Evolutionary conservation across 2,797 vertebrate species (phyloP), one percentile per base, ranked within the genome.

Genomic region (Carapus acus): DNA sequence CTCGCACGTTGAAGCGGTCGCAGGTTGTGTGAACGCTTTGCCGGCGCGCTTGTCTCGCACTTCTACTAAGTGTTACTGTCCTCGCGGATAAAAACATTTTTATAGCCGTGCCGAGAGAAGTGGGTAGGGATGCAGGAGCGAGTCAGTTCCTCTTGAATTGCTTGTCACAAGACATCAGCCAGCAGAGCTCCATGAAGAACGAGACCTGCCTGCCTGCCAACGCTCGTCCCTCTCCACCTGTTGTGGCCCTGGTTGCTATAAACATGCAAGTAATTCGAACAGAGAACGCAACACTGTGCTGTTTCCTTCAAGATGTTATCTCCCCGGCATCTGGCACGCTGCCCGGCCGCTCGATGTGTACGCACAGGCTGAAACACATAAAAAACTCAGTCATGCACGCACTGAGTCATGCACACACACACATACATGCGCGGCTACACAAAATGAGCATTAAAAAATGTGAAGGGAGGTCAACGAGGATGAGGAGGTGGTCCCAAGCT

Each of bases 201-300:
- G 34, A 47, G 61, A 62, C 58, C 69, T 74, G 79, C 73, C 63
- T 50, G 67, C 45, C 57, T 77, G 75, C 79, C 82, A 82, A 75
- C 74, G 74, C 62, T 82, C 88, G 76, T 80, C 49, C 39, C 63
- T 78, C 84, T 49, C 57, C 68, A 84, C 83, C 87, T 98, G 93
- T 96, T 98, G 85, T 94, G 91, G 87, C 76, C 65, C 82, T 82
- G 65, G 94, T 98, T 98, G 95, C 96, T 97, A 97, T 92, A 94
- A 98, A 98, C 96, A 97, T 57, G 18, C 71, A 48, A 84, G 61
- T 49, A 19, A 90, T 92, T 91, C 91, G 86, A 92, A 91, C 90
- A 67, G 90, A 89, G 83, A 84, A 89, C 91, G 90, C 86, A 87
- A 89, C 89, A 87, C 84, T 86, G 88, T 90, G 90, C 91, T 93